Evolutionary conservation across 2,113 vertebrate species (phyloP).

Genomic region (Phylloscopus whistleri): DNA sequence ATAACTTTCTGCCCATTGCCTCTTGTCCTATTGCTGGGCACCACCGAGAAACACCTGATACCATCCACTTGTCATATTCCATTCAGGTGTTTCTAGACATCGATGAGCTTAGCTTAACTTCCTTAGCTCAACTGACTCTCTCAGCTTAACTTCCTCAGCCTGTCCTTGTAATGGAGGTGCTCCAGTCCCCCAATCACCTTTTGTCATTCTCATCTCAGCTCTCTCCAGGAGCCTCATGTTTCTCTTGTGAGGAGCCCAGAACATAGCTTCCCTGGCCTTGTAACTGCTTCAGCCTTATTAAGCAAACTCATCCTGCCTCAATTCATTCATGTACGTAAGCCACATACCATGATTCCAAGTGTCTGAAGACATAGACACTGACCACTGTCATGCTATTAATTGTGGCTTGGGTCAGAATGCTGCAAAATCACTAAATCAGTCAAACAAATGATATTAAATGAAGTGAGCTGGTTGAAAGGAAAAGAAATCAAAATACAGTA

Average conservation of each 20-base stretch:
- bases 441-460: neutral
- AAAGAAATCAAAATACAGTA: neutral
- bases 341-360: neutral
- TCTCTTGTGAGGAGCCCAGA: neutral
- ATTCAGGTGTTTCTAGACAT: neutral
- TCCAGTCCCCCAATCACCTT: neutral
- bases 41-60: accelerated
- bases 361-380: neutral
- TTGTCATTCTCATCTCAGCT: neutral
- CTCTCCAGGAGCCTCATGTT: neutral
- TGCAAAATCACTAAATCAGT: neutral
- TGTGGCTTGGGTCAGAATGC: neutral
- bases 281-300: neutral
- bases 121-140: neutral
- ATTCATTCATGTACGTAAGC: neutral
- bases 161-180: neutral
- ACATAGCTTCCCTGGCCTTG: neutral
- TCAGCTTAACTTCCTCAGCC: neutral
- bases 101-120: neutral
- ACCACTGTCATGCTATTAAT: neutral
- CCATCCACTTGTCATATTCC: neutral
- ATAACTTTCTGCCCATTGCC: neutral
- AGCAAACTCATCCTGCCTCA: neutral
- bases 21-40: neutral
- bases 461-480: neutral